Percentiles rank a stretch among this genome's conserved stretches.
These are phyloP conservation scores for Synchiropus splendidus DNA, from an alignment of 2,113 vertebrate genomes.

Conservation along the genomic window DNA sequence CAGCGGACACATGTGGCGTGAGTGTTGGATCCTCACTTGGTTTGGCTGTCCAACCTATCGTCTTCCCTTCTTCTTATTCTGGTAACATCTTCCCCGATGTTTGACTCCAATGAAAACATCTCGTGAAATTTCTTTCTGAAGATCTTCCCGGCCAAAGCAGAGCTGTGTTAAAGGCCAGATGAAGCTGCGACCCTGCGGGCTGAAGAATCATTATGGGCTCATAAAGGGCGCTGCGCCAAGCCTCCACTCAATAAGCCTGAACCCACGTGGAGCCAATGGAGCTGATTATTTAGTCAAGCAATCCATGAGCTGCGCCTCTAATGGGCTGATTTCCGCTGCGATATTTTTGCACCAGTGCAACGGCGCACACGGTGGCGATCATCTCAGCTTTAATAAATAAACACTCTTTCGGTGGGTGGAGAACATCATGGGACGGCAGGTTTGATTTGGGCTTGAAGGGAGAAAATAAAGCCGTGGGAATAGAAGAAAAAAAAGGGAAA, in stretches of 20 bases:
- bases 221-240: conserved; percentile 50
- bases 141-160: conserved; percentile 1
- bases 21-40: too few relatives aligned
- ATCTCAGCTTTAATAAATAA: conserved; percentile 12
- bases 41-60: too few relatives aligned
- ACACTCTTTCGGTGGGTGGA: conserved; percentile 26
- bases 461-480: conserved; percentile 44
- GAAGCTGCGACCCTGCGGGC: conserved; percentile 48
- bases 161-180: conserved; percentile 44
- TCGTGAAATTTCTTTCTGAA: too few relatives aligned
- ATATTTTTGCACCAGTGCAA: conserved; percentile 43
- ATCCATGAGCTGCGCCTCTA: conserved; percentile 56
- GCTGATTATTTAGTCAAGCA: conserved; percentile 67
- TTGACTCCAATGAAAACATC: too few relatives aligned
- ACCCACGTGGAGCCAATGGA: conserved; percentile 57
- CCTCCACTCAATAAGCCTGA: conserved; percentile 55
- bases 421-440: conserved; percentile 55
- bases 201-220: conserved; percentile 61
- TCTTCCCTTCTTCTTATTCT: too few relatives aligned
- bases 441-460: conserved; percentile 48
- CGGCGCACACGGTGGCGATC: conserved; percentile 29
- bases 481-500: conserved; percentile 45
- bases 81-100: too few relatives aligned
- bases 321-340: conserved; percentile 44
- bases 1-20: conserved; percentile 37